phyloP scores from a whole-genome alignment of 1,140 invertebrate genomes.

The Drosophila dunni region DNA sequence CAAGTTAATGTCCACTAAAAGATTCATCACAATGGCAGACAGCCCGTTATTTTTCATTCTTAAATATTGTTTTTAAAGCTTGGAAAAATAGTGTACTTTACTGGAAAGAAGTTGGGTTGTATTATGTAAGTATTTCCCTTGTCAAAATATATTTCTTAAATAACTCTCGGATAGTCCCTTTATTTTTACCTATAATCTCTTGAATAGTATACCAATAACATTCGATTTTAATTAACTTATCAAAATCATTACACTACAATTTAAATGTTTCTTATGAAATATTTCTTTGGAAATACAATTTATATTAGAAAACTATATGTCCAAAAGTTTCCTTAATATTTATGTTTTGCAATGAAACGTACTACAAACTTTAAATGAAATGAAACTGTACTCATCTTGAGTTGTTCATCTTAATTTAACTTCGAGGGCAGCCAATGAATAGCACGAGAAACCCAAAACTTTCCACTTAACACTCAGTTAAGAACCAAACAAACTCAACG shows the following conservation, averaged over 20 bases:
- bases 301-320: too few species aligned
- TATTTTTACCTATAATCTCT: too few species aligned
- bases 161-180: too few species aligned
- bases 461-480: conserved; percentile 38
- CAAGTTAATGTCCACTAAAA: conserved; percentile 64
- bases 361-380: neutral
- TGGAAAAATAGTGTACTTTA: neutral
- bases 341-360: too few species aligned
- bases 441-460: conserved; percentile 13
- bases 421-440: conserved; percentile 3
- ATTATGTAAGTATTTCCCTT: too few species aligned
- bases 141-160: too few species aligned
- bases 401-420: conserved; percentile 7
- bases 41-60: neutral
- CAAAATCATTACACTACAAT: too few species aligned
- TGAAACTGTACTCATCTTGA: neutral
- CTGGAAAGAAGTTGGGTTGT: too few species aligned
- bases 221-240: too few species aligned
- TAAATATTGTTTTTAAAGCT: neutral
- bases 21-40: conserved; percentile 46
- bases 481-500: conserved; percentile 41
- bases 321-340: too few species aligned
- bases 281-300: neutral
- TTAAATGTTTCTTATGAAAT: too few species aligned
- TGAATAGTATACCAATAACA: too few species aligned